A percentile compares a stretch with the other conserved stretches of the same genome.
phyloP scores from a whole-genome alignment of 1,140 invertebrate species.

The Calosoma granatense region DNA sequence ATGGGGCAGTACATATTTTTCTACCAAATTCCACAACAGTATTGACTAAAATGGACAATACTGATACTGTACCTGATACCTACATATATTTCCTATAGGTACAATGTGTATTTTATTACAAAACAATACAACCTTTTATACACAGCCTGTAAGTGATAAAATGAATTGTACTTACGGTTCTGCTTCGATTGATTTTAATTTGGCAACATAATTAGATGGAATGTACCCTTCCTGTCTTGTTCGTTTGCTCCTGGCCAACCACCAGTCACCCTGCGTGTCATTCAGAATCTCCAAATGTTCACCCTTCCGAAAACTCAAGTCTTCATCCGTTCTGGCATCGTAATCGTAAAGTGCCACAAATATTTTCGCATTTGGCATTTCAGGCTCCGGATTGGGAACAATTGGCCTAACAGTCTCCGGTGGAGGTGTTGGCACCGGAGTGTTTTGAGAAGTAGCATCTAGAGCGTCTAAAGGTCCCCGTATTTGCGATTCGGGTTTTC shows the following conservation, averaged over 20 bases:
- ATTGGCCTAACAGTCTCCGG: constrained; percentile 51
- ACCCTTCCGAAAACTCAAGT: constrained; percentile 95
- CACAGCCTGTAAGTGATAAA: no score
- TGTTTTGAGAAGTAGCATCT: constrained; percentile 46
- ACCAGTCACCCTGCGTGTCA: constrained; percentile 98
- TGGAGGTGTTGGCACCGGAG: constrained; percentile 51
- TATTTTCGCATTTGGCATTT: constrained; percentile 66
- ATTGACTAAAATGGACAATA: no score
- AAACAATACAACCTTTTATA: no score
- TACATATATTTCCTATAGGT: no score
- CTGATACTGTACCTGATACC: no score
- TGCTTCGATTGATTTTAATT: constrained; percentile 97
- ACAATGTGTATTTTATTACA: no score
- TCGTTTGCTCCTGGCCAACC: constrained; percentile 91
- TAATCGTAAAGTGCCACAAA: constrained; percentile 98
- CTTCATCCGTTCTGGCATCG: constrained; percentile 96
- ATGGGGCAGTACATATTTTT: no score
- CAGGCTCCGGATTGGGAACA: constrained; percentile 48
- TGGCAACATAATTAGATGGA: constrained; percentile 98
- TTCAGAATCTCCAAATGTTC: constrained; percentile 97
- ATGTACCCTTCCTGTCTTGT: constrained; percentile 96
- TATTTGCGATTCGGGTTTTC: constrained; percentile 50
- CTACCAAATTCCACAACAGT: no score
- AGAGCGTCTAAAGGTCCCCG: constrained; percentile 45
- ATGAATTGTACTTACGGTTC: constrained; percentile 99